These are phyloP conservation scores for Gambusia yucatana DNA, from an alignment of 2,797 vertebrate genomes.

Conservation along the genomic window DNA sequence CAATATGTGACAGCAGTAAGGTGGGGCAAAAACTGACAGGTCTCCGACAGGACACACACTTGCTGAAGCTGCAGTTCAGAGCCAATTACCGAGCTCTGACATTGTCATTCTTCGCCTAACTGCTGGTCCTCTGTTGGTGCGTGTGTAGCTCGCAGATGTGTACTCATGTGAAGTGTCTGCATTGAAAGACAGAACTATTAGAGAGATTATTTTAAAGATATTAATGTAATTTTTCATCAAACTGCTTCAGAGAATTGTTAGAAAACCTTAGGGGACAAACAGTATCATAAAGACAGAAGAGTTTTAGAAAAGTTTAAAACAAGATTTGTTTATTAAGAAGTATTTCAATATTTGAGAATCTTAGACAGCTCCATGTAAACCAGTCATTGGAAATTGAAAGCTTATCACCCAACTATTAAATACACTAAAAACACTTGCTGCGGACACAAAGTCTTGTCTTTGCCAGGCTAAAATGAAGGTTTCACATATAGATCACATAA, in stretches of 20 bases:
- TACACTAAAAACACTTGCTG: neutral
- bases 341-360: neutral
- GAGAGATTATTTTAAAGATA: neutral
- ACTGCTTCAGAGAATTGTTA: neutral
- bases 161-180: constrained; percentile 6
- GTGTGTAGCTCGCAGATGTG: constrained; percentile 8
- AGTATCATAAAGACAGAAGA: neutral
- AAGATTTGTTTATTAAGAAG: neutral
- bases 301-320: neutral
- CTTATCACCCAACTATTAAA: neutral
- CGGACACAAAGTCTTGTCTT: neutral
- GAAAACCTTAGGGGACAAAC: neutral
- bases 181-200: constrained; percentile 8
- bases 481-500: neutral
- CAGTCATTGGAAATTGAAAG: neutral
- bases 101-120: constrained; percentile 56
- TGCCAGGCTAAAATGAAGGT: neutral
- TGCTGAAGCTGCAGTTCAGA: constrained; percentile 72
- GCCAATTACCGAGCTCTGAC: constrained; percentile 72
- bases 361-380: neutral
- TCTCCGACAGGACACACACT: constrained; percentile 54
- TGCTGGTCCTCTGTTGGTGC: constrained; percentile 15
- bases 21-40: constrained; percentile 57
- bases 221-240: neutral
- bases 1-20: constrained; percentile 57